Evolutionary conservation across 2,113 vertebrate genomes (phyloP).

Genomic region (Cyanocitta stelleri): DNA sequence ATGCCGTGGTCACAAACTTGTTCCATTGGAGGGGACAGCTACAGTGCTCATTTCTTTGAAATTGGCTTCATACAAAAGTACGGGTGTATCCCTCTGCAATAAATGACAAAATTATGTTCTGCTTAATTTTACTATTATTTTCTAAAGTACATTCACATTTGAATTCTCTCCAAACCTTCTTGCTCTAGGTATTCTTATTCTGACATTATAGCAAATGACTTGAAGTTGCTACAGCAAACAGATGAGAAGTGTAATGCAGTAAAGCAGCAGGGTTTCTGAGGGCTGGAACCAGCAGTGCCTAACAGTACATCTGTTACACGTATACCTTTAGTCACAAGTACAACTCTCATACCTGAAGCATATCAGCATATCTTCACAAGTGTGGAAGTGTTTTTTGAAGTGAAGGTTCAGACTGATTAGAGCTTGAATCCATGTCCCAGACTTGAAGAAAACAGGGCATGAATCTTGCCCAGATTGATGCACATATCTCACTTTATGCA

Average conservation of each 20-base stretch:
- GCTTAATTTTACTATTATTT: background rate
- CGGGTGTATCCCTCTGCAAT: background rate
- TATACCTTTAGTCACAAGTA: background rate
- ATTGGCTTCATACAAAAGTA: background rate
- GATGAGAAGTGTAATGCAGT: background rate
- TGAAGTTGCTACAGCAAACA: background rate
- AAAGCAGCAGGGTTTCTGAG: background rate
- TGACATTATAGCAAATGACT: background rate
- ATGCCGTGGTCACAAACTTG: background rate
- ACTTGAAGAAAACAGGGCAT: background rate
- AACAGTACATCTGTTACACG: background rate
- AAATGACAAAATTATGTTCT: background rate
- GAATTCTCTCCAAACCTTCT: background rate
- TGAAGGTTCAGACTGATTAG: background rate
- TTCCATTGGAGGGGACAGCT: background rate
- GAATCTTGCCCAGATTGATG: background rate
- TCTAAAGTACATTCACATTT: background rate
- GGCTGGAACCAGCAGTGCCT: background rate
- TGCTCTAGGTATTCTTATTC: background rate
- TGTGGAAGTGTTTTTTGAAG: background rate
- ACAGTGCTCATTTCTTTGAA: background rate
- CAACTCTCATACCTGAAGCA: background rate
- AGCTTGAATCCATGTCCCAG: background rate
- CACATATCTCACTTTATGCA: background rate
- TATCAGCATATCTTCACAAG: background rate